Percentiles rank a stretch among this genome's conserved stretches.
These are phyloP conservation scores for Sepioteuthis lessoniana DNA, from an alignment of 2,888 invertebrate genomes.

Conservation along the genomic window DNA sequence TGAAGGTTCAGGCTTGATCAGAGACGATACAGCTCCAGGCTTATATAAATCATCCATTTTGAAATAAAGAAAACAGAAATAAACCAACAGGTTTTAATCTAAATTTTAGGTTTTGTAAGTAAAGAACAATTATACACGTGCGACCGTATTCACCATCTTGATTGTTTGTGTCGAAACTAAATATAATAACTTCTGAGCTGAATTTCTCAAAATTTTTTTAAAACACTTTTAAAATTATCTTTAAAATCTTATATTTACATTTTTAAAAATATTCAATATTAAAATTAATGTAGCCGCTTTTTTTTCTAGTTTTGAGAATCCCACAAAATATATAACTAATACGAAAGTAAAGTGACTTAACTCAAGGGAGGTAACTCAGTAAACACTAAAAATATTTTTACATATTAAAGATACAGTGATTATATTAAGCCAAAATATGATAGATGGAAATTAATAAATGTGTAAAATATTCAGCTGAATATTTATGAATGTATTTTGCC, in stretches of 20 bases:
- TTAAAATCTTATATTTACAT: background rate
- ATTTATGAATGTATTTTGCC: too few species aligned
- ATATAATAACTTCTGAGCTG: background rate
- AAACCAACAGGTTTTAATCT: background rate
- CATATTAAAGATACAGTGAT: too few species aligned
- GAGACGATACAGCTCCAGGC: background rate
- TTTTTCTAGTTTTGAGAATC: background rate
- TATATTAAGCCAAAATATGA: too few species aligned
- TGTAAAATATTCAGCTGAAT: too few species aligned
- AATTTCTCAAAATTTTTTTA: background rate
- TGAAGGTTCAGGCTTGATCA: background rate
- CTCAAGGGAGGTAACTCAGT: too few species aligned
- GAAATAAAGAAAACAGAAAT: background rate
- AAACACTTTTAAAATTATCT: background rate
- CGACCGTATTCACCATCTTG: background rate
- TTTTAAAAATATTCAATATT: background rate
- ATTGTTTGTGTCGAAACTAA: background rate
- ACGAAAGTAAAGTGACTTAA: background rate
- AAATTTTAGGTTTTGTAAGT: background rate
- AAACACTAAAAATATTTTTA: too few species aligned
- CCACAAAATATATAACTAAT: background rate
- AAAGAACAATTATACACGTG: background rate
- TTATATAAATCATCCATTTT: constrained; percentile 35
- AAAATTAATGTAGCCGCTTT: too few species aligned
- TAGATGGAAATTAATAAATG: too few species aligned